Conservation (phyloP, 92 coral and sea anemone genomes). For the Siderastrea siderea region DNA sequence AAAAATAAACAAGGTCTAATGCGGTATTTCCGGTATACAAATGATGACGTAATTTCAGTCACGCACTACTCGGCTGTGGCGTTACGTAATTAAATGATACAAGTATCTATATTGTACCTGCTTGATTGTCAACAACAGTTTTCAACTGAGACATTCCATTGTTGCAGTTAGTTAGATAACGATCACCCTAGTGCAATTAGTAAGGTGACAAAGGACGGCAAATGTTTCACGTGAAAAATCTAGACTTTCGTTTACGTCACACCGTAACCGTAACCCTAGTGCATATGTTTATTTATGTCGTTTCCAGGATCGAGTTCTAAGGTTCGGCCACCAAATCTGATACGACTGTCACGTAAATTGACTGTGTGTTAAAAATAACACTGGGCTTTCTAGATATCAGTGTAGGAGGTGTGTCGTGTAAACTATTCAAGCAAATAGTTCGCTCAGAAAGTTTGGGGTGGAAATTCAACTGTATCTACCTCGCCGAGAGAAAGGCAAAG, state of each 20-base stretch:
- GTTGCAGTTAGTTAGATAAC: not conserved
- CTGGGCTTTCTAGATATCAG: not conserved
- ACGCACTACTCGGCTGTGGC: too few species aligned
- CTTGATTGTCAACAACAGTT: not conserved
- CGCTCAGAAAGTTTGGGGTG: not conserved
- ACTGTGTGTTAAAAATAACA: conserved; percentile 11
- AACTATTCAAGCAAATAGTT: not conserved
- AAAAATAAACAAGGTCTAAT: too few species aligned
- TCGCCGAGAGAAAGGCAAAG: not conserved
- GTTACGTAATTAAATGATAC: too few species aligned
- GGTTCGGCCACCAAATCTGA: not conserved
- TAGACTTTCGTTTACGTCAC: not conserved
- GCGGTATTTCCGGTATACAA: too few species aligned
- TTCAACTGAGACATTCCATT: not conserved
- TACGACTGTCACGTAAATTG: conserved; percentile 12
- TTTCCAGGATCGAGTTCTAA: not conserved
- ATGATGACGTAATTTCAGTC: too few species aligned
- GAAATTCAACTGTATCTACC: not conserved
- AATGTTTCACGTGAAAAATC: not conserved
- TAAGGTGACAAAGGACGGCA: not conserved
- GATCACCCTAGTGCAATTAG: not conserved
- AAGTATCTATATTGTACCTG: not conserved
- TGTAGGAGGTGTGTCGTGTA: not conserved
- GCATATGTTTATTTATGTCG: not conserved
- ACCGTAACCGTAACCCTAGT: not conserved